Conservation (phyloP, 2,797 vertebrate species). For the Furcifer pardalis region DNA sequence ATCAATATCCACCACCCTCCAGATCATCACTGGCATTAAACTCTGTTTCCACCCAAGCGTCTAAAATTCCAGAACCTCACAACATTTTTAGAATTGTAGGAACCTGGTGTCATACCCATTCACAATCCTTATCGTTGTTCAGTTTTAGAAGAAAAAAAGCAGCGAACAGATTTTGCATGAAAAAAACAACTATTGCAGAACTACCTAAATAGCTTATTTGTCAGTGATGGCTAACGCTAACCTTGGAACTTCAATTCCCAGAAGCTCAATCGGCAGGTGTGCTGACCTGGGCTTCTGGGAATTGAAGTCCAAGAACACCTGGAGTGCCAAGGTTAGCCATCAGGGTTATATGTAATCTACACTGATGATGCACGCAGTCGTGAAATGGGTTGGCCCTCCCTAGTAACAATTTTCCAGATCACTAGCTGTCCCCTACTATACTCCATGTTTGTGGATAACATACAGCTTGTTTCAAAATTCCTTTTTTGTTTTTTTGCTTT, state of each 20-base stretch:
- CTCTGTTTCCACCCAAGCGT: background rate
- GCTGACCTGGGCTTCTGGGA: too few relatives aligned
- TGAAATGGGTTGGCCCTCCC: too few relatives aligned
- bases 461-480: background rate
- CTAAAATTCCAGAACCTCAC: background rate
- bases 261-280: too few relatives aligned
- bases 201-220: background rate
- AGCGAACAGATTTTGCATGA: background rate
- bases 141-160: background rate
- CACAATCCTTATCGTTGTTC: too few relatives aligned
- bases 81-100: background rate
- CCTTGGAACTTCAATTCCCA: too few relatives aligned
- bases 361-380: background rate
- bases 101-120: background rate
- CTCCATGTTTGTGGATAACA: background rate
- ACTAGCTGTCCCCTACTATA: background rate
- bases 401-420: background rate
- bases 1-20: background rate
- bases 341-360: background rate
- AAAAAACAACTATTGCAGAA: background rate
- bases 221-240: too few relatives aligned
- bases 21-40: background rate
- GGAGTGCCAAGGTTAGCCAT: too few relatives aligned
- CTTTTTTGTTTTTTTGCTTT: background rate
- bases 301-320: too few relatives aligned